These are phyloP conservation scores for Simalia tracyae DNA, from an alignment of 2,797 vertebrate genomes.

Conservation along the genomic window DNA sequence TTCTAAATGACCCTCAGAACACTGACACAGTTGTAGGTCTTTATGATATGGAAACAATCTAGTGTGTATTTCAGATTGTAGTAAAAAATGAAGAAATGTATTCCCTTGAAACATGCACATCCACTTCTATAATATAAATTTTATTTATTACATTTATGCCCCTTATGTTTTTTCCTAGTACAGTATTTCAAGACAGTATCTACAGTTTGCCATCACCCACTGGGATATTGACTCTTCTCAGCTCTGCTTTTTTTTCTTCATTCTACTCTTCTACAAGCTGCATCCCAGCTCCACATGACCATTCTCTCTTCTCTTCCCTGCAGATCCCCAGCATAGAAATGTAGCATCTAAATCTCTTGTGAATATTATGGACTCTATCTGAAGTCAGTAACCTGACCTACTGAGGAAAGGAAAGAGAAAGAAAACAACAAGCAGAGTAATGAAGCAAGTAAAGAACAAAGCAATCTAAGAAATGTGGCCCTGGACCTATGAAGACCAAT, in stretches of 20 bases:
- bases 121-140: neutral
- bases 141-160: neutral
- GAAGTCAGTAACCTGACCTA: neutral
- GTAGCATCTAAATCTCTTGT: neutral
- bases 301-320: neutral
- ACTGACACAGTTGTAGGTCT: neutral
- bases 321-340: neutral
- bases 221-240: neutral
- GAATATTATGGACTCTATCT: neutral
- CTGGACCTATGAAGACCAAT: neutral
- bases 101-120: neutral
- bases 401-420: neutral
- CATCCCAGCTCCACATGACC: neutral
- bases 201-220: neutral
- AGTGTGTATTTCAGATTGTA: neutral
- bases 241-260: neutral
- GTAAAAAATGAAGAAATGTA: neutral
- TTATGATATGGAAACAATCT: neutral
- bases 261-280: neutral
- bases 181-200: neutral
- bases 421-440: neutral
- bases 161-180: neutral
- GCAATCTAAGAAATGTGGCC: neutral
- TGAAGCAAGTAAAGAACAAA: neutral
- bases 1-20: neutral